Conservation (phyloP, 2,888 invertebrate species). For the Hesperia comma region DNA sequence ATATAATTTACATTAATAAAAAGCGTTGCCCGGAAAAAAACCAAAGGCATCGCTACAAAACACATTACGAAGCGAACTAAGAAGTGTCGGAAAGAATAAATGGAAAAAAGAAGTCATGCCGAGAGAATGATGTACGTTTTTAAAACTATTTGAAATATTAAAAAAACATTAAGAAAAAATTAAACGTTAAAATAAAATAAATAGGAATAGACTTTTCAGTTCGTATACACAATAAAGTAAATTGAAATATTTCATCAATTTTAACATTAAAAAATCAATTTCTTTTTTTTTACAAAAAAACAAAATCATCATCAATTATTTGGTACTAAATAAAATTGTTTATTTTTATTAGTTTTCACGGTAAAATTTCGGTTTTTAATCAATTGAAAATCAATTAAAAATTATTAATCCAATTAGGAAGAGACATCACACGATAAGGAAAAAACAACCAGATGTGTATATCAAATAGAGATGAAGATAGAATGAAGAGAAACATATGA, state of each 20-base stretch:
- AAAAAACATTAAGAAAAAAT: not conserved
- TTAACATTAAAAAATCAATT: no score
- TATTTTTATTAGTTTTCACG: no score
- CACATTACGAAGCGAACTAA: conserved; percentile 18
- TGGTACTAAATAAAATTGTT: no score
- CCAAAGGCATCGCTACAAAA: conserved; percentile 19
- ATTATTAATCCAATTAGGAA: not conserved
- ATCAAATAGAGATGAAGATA: conserved; percentile 1
- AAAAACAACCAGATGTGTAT: not conserved
- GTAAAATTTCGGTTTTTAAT: no score
- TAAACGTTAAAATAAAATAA: no score
- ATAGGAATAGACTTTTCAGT: no score
- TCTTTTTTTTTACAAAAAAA: no score
- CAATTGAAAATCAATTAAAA: not conserved
- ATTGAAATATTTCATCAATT: no score
- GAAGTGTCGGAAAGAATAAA: conserved; percentile 14
- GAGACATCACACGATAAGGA: not conserved
- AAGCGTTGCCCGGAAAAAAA: conserved; percentile 23
- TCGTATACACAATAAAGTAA: no score
- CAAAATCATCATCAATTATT: no score
- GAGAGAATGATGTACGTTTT: not conserved
- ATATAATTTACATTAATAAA: not conserved
- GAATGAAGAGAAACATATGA: conserved; percentile 6
- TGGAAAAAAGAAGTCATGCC: conserved; percentile 23
- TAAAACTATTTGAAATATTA: not conserved